Base-by-base conservation (phyloP, 2,113 vertebrate species). In the Gavia stellata region DNA sequence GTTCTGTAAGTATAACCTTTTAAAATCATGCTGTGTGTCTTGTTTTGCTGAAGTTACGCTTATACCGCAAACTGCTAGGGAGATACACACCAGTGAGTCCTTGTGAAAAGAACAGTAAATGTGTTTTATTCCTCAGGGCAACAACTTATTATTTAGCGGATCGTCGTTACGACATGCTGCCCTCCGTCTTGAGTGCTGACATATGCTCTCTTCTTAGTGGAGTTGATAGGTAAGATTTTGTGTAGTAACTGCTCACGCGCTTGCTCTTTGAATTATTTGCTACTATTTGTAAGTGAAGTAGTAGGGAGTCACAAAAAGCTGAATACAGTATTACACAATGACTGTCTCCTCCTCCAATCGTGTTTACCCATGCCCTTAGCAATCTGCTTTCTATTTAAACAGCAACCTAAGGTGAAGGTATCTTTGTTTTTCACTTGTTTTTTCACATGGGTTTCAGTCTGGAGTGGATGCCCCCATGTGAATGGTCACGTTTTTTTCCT, bases 111-210 rank as follows among this genome's bases (percentile, higher is more conserved):
- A 79, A n/a, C 3, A 86, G 55, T 36, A 2, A 9, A 16, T 75
- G 40, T 87, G 14, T 61, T 80, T 83, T 65, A 44, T 73, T 95
- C 13, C n/a, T 15, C 94, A 99, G 99, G 97, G 98, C 99, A 14
- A 99, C 99, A 28, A 99, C 99, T 1, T 99, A 98, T 25, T 99
- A 99, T 86, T 92, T 99, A 93, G 99, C 99, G 0, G 99, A 99
- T 83, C 99, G 99, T 6, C 98, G 99, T 34, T 99, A 99, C 2
- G 99, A 99, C 98, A 99, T 99, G 99, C 95, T 99, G 93, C 99
- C 99, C 7, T 72, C 98, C 0, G 62, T 99, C 18, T 96, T 99
- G 81, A 99, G 99, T 5, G 98, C 99, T 2, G 98, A 99, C 66
- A 59, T 99, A 9, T 99, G 99, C 95, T 99, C 99, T 10, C 98